phyloP scores from a whole-genome alignment of 1,140 invertebrate species.

The Pararge aegeria region DNA sequence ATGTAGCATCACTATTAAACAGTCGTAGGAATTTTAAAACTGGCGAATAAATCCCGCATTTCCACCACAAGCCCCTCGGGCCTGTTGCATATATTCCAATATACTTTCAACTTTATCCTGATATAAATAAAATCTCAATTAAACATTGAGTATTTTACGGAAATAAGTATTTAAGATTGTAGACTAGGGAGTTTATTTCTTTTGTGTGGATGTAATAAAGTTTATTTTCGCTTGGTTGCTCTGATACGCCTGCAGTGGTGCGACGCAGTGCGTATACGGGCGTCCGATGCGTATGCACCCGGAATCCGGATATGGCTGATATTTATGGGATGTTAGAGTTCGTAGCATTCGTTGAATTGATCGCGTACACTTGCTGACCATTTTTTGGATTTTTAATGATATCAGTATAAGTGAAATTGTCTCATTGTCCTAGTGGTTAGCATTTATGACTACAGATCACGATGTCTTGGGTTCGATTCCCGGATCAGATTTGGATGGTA shows the following conservation, averaged over 20 bases:
- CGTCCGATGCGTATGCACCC: conserved; percentile 20
- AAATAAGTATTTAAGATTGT: conserved; percentile 16
- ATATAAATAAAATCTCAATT: neutral
- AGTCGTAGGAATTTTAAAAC: conserved; percentile 33
- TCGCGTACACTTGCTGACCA: conserved; percentile 27
- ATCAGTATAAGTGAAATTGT: conserved; percentile 1
- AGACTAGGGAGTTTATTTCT: neutral
- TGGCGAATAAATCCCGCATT: conserved; percentile 33
- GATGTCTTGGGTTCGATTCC: no score
- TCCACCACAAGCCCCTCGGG: conserved; percentile 12
- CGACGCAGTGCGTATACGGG: conserved; percentile 33
- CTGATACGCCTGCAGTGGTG: conserved; percentile 17
- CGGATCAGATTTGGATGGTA: no score
- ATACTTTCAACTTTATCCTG: conserved; percentile 11
- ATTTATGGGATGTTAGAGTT: conserved; percentile 23
- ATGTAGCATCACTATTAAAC: neutral
- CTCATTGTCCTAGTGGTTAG: no score
- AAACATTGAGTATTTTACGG: neutral
- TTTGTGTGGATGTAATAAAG: conserved; percentile 7
- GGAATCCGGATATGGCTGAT: conserved; percentile 22
- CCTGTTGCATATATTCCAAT: conserved; percentile 16
- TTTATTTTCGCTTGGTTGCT: conserved; percentile 13
- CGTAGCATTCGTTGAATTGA: conserved; percentile 26
- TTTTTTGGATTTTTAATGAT: conserved; percentile 9
- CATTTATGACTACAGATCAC: no score